Conservation (phyloP, 1,140 invertebrate genomes). For the Dolichoris vasculosae region DNA sequence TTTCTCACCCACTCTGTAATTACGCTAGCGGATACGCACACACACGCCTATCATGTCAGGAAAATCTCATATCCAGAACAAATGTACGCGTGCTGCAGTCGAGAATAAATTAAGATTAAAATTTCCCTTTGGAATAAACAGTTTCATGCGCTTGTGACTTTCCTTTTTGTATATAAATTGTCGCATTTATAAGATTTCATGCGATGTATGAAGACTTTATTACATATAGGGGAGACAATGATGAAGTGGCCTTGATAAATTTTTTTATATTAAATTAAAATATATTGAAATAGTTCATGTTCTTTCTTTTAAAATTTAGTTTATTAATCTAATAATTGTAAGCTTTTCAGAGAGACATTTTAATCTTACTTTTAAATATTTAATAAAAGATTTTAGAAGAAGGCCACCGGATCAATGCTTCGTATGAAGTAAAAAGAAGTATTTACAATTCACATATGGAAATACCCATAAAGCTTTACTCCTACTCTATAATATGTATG, state of each 20-base stretch:
- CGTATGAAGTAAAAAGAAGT: too few relatives aligned
- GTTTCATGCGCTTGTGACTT: background rate
- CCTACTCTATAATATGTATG: too few relatives aligned
- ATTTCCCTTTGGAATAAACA: constrained; percentile 27
- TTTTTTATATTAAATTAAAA: too few relatives aligned
- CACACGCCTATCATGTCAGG: background rate
- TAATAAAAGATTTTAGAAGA: too few relatives aligned
- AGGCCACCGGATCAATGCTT: too few relatives aligned
- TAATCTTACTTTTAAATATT: background rate
- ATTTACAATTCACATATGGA: too few relatives aligned
- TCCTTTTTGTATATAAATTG: constrained; percentile 4
- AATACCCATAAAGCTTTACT: too few relatives aligned
- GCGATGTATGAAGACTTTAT: background rate
- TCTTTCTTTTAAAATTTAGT: too few relatives aligned
- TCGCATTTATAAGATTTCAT: constrained; percentile 25
- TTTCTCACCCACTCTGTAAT: background rate
- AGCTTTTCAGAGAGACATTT: too few relatives aligned
- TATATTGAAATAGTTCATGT: too few relatives aligned
- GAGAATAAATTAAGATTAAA: constrained; percentile 37
- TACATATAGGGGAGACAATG: background rate
- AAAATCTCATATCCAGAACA: constrained; percentile 8
- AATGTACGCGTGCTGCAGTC: background rate
- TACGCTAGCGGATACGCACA: background rate
- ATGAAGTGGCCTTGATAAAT: background rate
- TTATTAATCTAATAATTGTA: too few relatives aligned